phyloP scores from a whole-genome alignment of 53 echinoderm and acorn worm species.

The Echinarachnius parma region DNA sequence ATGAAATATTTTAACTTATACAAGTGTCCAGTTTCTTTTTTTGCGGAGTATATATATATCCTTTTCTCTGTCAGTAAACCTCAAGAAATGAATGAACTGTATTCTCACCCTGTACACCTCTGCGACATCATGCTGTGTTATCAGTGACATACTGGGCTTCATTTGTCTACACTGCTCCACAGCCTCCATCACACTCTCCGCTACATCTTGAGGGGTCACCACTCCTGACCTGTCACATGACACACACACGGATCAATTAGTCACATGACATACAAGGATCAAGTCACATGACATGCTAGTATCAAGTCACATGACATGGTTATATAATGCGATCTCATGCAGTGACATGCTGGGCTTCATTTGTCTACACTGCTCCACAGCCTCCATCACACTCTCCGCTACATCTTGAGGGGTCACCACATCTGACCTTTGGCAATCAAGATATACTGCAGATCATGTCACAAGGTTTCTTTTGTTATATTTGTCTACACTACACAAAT shows the following conservation, averaged over 20 bases:
- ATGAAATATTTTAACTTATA: too few relatives aligned
- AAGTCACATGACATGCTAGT: background rate
- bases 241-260: background rate
- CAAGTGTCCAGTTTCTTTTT: too few relatives aligned
- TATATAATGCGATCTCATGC: too few relatives aligned
- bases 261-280: background rate
- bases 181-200: constrained; percentile 56
- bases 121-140: constrained; percentile 59
- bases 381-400: constrained; percentile 60
- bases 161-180: constrained; percentile 53
- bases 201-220: constrained; percentile 72
- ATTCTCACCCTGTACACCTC: constrained; percentile 67
- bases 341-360: constrained; percentile 69
- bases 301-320: background rate
- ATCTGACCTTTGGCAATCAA: too few relatives aligned
- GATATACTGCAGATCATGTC: too few relatives aligned
- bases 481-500: too few relatives aligned
- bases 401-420: constrained; percentile 70
- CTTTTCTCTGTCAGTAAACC: background rate
- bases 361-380: constrained; percentile 49
- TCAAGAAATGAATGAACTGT: background rate
- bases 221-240: constrained; percentile 50
- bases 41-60: background rate
- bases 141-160: constrained; percentile 67
- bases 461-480: too few relatives aligned